Evolutionary conservation across 2,797 vertebrate species (phyloP), one percentile per base, ranked within the genome.

Genomic region (Molossus alvarezi): DNA sequence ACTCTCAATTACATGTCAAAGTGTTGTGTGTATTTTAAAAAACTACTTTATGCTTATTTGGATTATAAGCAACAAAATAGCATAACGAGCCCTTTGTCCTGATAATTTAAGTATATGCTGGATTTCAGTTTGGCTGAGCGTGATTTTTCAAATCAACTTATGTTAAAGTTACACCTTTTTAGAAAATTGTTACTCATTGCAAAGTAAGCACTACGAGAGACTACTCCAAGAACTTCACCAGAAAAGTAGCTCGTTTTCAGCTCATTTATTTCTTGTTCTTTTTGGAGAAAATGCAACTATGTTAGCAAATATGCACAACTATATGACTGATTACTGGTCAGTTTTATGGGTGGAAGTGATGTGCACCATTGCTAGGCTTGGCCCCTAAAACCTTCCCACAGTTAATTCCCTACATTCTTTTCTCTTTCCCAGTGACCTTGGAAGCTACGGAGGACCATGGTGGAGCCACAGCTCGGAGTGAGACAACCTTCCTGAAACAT

Each of bases 71-170:
- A 85, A 29, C 8, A 37, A 67, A 79, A 69, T 7, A 65, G 3
- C 25, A 79, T 48, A 41, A 82, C 23, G 15, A 25, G 17, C 7
- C 17, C 17, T 79, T 58, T 89, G 57, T 72, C 25, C 29, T 71
- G 20, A 3, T 51, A n/a, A 83, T 75, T 89, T 69, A 92, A 33
- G 21, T 92, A 12, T 25, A 81, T 0, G 20, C 7, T 37, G 18
- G 13, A 37, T 91, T 72, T 94, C 41, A 95, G 57, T 91, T 65
- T 93, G 58, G 12, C 25, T 53, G 12, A 69, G 13, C 53, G 29
- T 58, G 29, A 69, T 53, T 94, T 85, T 85, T 86, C 29, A 86
- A 27, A 45, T 80, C 41, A 33, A 8, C 27, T 85, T 83, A 53
- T 72, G 76, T 41, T 23, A 23, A 64, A 82, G 11, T 88, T n/a